phyloP scores from a whole-genome alignment of 2,113 vertebrate genomes.

The Barbus barbus region DNA sequence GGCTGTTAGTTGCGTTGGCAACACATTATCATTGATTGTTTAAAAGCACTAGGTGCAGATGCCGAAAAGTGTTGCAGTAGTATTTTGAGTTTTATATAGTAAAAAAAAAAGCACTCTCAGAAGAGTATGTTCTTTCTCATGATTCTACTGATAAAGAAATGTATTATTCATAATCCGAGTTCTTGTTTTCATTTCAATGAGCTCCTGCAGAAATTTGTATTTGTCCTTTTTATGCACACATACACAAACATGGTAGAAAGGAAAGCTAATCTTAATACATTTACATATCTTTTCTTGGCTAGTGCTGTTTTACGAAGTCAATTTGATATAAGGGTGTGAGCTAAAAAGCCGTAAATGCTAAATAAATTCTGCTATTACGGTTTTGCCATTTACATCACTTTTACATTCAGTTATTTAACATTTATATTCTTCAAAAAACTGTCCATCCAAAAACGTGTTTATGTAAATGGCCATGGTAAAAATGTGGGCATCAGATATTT shows the following conservation, averaged over 20 bases:
- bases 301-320: background rate
- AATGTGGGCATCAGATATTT: constrained; percentile 35
- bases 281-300: constrained; percentile 20
- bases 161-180: constrained; percentile 24
- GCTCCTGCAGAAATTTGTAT: constrained; percentile 9
- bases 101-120: background rate
- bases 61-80: background rate
- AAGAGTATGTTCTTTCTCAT: background rate
- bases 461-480: constrained; percentile 5
- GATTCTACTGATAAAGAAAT: constrained; percentile 27
- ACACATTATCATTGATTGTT: constrained; percentile 59
- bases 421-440: background rate
- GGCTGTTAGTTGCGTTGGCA: constrained; percentile 59
- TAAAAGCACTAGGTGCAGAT: constrained; percentile 44
- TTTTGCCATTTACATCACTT: background rate
- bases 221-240: constrained; percentile 11
- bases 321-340: background rate
- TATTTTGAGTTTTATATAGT: background rate
- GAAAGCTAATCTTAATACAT: constrained; percentile 21
- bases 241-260: background rate
- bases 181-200: constrained; percentile 32
- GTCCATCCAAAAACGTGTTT: background rate
- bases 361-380: background rate
- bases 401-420: background rate
- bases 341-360: background rate